Evolutionary conservation across 2,888 invertebrate genomes (phyloP).

Genomic region (Drosophila greeni): DNA sequence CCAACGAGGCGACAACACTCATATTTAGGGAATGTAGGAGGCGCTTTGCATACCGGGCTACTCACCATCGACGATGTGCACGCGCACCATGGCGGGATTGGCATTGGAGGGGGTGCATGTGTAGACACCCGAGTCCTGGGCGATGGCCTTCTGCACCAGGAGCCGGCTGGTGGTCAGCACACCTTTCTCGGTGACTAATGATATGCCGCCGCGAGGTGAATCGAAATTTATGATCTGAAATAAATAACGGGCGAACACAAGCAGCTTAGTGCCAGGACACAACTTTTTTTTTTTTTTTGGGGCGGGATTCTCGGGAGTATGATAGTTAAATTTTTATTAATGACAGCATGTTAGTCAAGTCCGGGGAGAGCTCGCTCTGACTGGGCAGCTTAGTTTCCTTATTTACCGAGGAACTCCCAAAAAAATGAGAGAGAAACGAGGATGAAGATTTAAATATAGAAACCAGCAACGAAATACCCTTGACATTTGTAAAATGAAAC

Average conservation of each 20-base stretch:
- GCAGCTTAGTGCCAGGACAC: conserved; percentile 45
- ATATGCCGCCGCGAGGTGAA: conserved; percentile 92
- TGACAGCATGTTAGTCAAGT: conserved; percentile 50
- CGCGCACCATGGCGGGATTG: conserved; percentile 86
- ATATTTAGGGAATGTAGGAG: conserved; percentile 38
- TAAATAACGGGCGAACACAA: conserved; percentile 39
- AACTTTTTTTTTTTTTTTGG: conserved; percentile 11
- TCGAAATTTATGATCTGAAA: conserved; percentile 91
- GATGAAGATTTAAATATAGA: not conserved
- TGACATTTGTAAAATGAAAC: conserved; percentile 16
- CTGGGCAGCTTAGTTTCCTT: conserved; percentile 31
- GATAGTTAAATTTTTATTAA: conserved; percentile 64
- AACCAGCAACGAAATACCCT: conserved; percentile 12
- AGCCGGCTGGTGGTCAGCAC: conserved; percentile 89
- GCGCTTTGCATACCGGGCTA: conserved; percentile 66
- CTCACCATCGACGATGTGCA: conserved; percentile 93
- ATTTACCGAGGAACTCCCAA: conserved; percentile 16
- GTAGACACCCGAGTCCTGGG: conserved; percentile 89
- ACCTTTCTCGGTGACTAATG: conserved; percentile 91
- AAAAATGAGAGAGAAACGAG: conserved; percentile 2
- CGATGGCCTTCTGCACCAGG: conserved; percentile 89
- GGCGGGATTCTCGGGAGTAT: conserved; percentile 41
- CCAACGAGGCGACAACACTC: conserved; percentile 27
- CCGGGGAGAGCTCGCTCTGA: conserved; percentile 19
- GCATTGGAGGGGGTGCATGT: conserved; percentile 92